Evolutionary conservation across 2,888 invertebrate species (phyloP), one percentile per base, ranked within the genome.

Genomic region (Drosophila pseudotalamancana): DNA sequence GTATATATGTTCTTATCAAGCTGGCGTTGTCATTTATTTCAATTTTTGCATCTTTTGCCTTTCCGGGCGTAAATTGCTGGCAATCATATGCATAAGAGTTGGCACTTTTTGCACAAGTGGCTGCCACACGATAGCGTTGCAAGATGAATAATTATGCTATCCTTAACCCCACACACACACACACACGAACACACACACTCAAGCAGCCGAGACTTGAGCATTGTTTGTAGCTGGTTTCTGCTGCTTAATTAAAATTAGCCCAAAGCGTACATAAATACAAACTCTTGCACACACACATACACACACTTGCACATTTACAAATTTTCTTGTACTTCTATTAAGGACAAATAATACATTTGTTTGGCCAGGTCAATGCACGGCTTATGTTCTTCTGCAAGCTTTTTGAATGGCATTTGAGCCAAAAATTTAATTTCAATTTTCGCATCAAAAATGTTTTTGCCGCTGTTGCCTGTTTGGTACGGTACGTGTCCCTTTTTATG

Each of bases 1-100:
- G 5, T 25, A 18, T 56, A n/a, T 61, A 18, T 62, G 39, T 14
- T 67, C 56, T 64, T 72, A 69, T 69, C 73, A 64, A 59, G 55
- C 75, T 45, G 50, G 64, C 66, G 76, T 75, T 77, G 71, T 77
- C 84, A 85, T 84, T 84, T 87, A 83, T 87, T 87, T 83, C 79
- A 83, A 83, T 83, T 78, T 87, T 80, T 83, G 83, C 86, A 71
- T 62, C 76, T 74, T 53, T 27, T 25, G 65, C 71, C 54, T 75
- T 73, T 71, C 64, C 68, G 70, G 64, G 77, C 75, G 75, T 68
- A 75, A 80, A 80, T 85, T 85, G 77, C 66, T 42, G 55, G 65
- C 72, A 72, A 73, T 72, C 74, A 72, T 39, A 25, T 39, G 39
- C 51, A 51, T 18, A 40, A n/a, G 23, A 29, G 21, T n/a, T 42